Base-by-base conservation (phyloP, 2,888 invertebrate species). In the Brachypalpus laphriformis region DNA sequence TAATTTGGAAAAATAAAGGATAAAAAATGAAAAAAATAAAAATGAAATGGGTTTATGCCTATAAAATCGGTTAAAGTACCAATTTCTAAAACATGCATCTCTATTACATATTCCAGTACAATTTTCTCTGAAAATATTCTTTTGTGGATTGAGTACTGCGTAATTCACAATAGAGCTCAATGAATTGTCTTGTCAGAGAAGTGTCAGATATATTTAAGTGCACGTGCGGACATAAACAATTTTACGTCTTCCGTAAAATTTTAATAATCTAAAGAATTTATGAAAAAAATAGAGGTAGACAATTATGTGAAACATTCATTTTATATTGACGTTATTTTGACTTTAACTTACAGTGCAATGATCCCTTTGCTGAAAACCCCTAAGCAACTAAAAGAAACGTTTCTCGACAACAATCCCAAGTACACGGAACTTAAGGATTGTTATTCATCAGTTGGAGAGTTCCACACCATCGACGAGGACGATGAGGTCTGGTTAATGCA, bases 401-500 rank as follows among this genome's bases (percentile, higher is more conserved):
- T 87, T 31, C 59, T 89, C 0, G 70, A 81, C 1, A 65, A 83
- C 3, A 88, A 88, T 56, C 14, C 49, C 18, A 75, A 81, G 5
- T 87, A 75, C 42, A 66, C 56, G 0, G 88, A 89, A 78, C 47
- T 89, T 5, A 76, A 87, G 16, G 56, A 59, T 2, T 82, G 87
- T 9, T 78, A 76, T 2, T 66, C 85, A 16, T 68, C 88, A 6
- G 49, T 87, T 3, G 88, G 87, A 0, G 87, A 87, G 6, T 82
- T 89, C 8, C 66, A 82, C 2, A 80, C 87, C 3, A 87, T 89
- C 18, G 81, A 87, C 18, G 11, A 76, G 1, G 87, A 89, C 6
- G 89, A 89, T 70, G 89, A 89, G 83, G 61, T 89, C 14, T 90
- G 89, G 89, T 18, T 90, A 11, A 63, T 89, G 61, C 89, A 90